Percentiles rank a stretch among this genome's conserved stretches.
Conservation (phyloP, 64 coral and sea anemone species). For the Hydrozoanthus tunicans region DNA sequence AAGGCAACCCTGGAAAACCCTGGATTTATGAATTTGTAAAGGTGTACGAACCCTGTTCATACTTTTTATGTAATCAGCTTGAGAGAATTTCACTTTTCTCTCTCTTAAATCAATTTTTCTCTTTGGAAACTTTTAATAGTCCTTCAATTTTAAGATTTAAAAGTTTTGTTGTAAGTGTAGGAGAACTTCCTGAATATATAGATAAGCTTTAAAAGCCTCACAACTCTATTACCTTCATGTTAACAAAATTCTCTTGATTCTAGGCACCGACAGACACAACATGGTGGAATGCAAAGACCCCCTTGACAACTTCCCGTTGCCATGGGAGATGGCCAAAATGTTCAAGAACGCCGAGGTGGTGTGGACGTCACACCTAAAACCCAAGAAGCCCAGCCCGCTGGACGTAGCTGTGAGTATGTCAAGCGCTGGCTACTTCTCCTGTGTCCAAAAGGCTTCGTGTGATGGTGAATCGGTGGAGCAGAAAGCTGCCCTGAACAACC, state of each 20-base stretch:
- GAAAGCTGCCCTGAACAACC: slow-evolving; percentile 75
- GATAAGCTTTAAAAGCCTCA: no score
- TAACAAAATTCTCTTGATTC: background rate
- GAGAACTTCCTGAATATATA: no score
- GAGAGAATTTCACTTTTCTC: no score
- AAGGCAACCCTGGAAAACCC: no score
- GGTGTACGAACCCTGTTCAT: no score
- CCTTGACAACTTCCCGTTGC: slow-evolving; percentile 82
- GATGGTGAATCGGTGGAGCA: slow-evolving; percentile 58
- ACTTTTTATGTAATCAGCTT: no score
- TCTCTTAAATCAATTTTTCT: no score
- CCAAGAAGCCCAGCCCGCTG: slow-evolving; percentile 57
- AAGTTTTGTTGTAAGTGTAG: no score
- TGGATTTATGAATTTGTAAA: no score
- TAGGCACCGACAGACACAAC: slow-evolving; percentile 94
- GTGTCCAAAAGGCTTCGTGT: slow-evolving; percentile 42
- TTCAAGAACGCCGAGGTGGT: slow-evolving; percentile 57
- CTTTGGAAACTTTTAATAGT: no score
- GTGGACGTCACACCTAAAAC: slow-evolving; percentile 73
- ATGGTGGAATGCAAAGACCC: slow-evolving; percentile 82
- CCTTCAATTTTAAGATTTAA: no score
- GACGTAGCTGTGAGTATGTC: slow-evolving; percentile 81
- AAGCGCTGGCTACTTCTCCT: slow-evolving; percentile 86
- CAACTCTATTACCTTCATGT: background rate
- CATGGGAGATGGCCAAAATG: slow-evolving; percentile 83